Base-by-base conservation (phyloP, 2,888 invertebrate species). In the Tetheella fluctuosa region DNA sequence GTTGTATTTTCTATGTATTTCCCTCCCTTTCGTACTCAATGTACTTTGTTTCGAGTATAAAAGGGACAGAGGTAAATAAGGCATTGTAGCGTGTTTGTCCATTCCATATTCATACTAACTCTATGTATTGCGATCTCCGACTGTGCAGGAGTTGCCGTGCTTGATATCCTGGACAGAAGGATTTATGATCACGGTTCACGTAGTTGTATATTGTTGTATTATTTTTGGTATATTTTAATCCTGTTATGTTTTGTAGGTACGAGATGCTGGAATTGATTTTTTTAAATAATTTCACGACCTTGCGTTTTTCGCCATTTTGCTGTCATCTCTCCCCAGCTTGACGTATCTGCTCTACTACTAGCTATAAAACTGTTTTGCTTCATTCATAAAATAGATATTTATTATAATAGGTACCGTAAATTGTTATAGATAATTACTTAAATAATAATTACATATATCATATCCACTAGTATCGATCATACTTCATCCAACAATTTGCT, bases 101-200 rank as follows among this genome's bases (percentile, higher is more conserved):
- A 52, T 52, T 55, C 52, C 37, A 30, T 23, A 28, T 65, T 68
- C 64, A 65, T 68, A 68, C 64, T 69, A 76, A 71, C 68, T 68
- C 73, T 58, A 60, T 69, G 67, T 71, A 66, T 62, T 62, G 20
- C 59, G 69, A 63, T 69, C 77, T 69, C 82, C 82, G 65, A 77
- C 82, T 77, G 83, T 71, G 81, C 81, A 68, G 72, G 78, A 81
- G 81, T 81, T 76, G 71, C 74, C 67, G 65, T 63, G 70, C 71
- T 73, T 68, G 80, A 77, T 79, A 79, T 71, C 70, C 65, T 71
- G 59, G 79, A 78, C 80, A 69, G 65, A 68, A 76, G 64, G 81
- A 81, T 81, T 81, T 81, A 81, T 81, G 69, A 58, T 56, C 67
- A 58, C 64, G 62, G 70, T 66, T 69, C 77, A 73, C 68, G 75